Evolutionary conservation across 1,140 invertebrate genomes (phyloP), one percentile per base, ranked within the genome.

Genomic region (Steinernema khuongi): DNA sequence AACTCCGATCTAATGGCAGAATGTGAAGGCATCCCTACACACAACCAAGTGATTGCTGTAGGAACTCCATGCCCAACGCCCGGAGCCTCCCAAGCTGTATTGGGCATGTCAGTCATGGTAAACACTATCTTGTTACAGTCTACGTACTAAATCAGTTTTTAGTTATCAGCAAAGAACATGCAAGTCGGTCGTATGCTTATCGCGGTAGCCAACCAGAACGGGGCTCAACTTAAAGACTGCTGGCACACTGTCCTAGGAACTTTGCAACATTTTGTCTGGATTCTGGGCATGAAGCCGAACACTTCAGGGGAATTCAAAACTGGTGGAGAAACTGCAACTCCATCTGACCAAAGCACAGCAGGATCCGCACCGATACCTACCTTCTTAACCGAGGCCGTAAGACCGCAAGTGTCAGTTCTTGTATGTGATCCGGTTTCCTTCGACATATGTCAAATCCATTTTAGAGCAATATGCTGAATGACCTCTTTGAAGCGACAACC

Each of bases 171-270:
- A 0, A 96, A 97, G 83, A 98, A 99, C 89, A 89, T 99, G 26
- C 93, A 97, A 80, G 96, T 94, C 43, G 96, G 97, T 91, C 89
- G 94, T 77, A 91, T 94, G 1, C 87, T 98, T 31, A 87, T 99
- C 18, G 90, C 90, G 75, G 87, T 96, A 32, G 94, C 94, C 1
- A 92, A 94, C 84, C 91, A 92, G 79, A 93, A 97, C 87, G 96
- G 95, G 0, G 91, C 91, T 77, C 92, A 95, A 76, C 87, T 98
- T 19, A 93, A 93, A 44, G 91, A 92, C 73, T 93, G 94, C 0
- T 98, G 96, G 95, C 91, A 97, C 83, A 90, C 97, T 33, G 92
- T 97, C 1, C 88, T 97, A 11, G 95, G 95, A 19, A 97, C 94
- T 1, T 86, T 97, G 26, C 94, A 90, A 89, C 95, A 97, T 87